A percentile compares a stretch with the other conserved stretches of the same genome.
phyloP scores from a whole-genome alignment of 2,888 invertebrate species.

The Venusia cambrica region DNA sequence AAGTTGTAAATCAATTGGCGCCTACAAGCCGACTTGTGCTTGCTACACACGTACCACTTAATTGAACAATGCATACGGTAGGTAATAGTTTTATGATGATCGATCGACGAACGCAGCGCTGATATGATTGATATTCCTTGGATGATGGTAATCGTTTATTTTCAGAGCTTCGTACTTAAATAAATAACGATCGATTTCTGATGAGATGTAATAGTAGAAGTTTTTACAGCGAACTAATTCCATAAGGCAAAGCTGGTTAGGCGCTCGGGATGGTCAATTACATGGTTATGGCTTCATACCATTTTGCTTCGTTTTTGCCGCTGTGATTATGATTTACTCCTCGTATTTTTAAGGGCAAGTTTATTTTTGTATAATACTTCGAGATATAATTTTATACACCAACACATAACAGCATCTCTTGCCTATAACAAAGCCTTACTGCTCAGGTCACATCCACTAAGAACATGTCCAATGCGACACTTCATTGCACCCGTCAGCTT shows the following conservation, averaged over 20 bases:
- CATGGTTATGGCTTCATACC: conserved; percentile 20
- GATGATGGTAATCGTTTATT: no score
- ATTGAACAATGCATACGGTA: conserved; percentile 20
- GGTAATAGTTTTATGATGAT: conserved; percentile 13
- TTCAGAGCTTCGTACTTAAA: no score
- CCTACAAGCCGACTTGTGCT: conserved; percentile 34
- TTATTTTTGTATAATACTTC: no score
- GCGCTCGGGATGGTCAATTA: conserved; percentile 22
- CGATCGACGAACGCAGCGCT: conserved; percentile 1
- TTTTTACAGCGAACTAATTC: conserved; percentile 22
- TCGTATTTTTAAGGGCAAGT: no score
- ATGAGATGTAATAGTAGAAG: conserved; percentile 10
- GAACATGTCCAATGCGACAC: no score
- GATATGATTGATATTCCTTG: conserved; percentile 2
- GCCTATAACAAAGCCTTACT: no score
- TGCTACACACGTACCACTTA: conserved; percentile 16
- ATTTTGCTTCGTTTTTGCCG: conserved; percentile 17
- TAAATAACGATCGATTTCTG: conserved; percentile 1
- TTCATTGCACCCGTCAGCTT: no score
- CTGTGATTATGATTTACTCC: no score
- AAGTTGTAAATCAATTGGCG: conserved; percentile 65
- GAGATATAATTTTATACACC: no score
- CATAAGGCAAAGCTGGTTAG: conserved; percentile 19
- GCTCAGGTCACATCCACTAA: no score
- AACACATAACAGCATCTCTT: no score